Conservation (phyloP, 2,113 vertebrate genomes). For the Alexandromys fortis region DNA sequence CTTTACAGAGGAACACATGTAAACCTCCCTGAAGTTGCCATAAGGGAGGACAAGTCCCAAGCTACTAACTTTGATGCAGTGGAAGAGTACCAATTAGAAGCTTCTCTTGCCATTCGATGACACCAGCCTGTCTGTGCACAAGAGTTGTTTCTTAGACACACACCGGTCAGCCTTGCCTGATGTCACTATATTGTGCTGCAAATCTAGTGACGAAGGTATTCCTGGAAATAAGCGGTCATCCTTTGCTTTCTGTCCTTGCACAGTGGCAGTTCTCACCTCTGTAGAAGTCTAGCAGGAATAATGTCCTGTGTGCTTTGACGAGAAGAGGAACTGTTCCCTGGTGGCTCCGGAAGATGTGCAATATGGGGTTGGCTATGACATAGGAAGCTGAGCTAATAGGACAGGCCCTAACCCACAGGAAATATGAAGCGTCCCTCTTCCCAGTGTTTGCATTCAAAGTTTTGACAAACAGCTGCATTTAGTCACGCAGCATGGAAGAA, state of each 20-base stretch:
- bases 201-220: neutral
- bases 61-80: too few relatives aligned
- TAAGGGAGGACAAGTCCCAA: neutral
- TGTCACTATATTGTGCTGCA: neutral
- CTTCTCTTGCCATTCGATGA: neutral
- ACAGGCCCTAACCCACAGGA: neutral
- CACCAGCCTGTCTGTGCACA: neutral
- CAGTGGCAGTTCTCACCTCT: neutral
- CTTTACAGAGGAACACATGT: neutral
- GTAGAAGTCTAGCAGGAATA: neutral
- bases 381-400: neutral
- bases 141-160: neutral
- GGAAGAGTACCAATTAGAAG: neutral
- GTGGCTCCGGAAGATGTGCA: neutral
- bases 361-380: neutral
- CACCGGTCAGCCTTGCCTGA: neutral
- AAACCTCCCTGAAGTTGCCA: neutral
- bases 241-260: neutral
- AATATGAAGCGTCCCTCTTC: neutral
- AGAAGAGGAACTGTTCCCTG: neutral
- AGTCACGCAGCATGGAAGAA: conserved; percentile 26
- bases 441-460: neutral
- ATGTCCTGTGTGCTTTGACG: neutral
- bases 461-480: conserved; percentile 1
- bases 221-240: neutral